These are phyloP conservation scores for Chinchilla lanigera DNA, from an alignment of 2,113 vertebrate species.

Conservation along the genomic window DNA sequence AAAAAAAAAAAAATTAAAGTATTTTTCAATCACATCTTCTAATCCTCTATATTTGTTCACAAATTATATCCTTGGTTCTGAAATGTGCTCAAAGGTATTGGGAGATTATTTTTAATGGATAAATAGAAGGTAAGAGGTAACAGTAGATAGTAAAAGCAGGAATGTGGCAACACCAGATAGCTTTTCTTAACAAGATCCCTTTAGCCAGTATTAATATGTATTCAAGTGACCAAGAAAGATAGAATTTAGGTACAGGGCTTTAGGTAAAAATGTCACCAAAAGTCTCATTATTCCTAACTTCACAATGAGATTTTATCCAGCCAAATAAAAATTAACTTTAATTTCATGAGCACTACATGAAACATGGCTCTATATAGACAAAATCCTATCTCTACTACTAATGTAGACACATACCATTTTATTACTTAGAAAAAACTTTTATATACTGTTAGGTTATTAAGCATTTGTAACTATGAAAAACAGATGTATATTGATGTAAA, in stretches of 20 bases:
- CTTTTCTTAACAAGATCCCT: not conserved
- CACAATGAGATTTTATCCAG: not conserved
- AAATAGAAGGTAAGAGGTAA: not conserved
- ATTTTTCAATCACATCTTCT: not conserved
- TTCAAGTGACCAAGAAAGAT: constrained; percentile 37
- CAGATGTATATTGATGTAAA: not conserved
- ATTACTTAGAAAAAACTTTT: not conserved
- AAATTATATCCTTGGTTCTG: not conserved
- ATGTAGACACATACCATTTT: not conserved
- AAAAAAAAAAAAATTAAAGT: too few species aligned
- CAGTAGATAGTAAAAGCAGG: accelerated
- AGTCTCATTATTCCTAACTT: constrained; percentile 15
- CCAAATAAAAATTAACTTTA: not conserved
- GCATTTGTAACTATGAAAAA: not conserved
- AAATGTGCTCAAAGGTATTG: not conserved
- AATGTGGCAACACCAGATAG: not conserved
- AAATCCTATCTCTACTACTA: not conserved
- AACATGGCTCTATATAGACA: not conserved
- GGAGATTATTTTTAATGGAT: not conserved
- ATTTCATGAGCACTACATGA: not conserved
- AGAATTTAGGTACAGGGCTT: not conserved
- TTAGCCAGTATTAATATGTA: not conserved
- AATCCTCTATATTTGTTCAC: not conserved
- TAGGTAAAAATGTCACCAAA: constrained; percentile 11
- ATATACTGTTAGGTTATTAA: not conserved